Base-by-base conservation (phyloP, 2,797 vertebrate species). In the Squalus acanthias region DNA sequence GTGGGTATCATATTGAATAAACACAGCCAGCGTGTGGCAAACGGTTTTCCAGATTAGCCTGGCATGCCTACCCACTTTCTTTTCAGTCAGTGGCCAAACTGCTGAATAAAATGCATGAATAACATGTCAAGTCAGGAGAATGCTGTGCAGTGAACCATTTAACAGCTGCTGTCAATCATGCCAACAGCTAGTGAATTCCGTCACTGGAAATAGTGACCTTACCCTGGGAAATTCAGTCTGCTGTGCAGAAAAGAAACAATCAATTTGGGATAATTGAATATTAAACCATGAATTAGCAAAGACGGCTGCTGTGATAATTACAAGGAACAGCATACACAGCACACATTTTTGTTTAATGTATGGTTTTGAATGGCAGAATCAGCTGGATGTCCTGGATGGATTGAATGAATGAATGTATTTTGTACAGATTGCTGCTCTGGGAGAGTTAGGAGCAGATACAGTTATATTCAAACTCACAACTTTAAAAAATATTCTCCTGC, bases 151-250 rank as follows among this genome's bases (percentile, higher is more conserved):
- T 91, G 33, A 91, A n/a, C 57, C 57, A n/a, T 63, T 65, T 65
- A 91, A 91, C 57, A 65, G 88, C 88, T 85, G 82, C 82, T 91
- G 88, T 91, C 82, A 63, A 63, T 91, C 88, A 63, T 91, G 57
- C 57, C 60, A n/a, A 63, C 57, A 17, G 88, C 15, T n/a, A 91
- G 57, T 91, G 57, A 91, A 63, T 91, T 33, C 88, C 88, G 17
- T 33, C 60, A 91, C 88, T 91, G 88, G 82, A 63, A 91, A 63
- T 3, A 13, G 10, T 91, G 57, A 63, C 60, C 29, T 63, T 91
- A 65, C 60, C 29, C 88, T 91, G 60, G 57, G 88, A 91, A 91
- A 63, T 63, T 20, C 88, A 91, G 88, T 63, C 29, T 63, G 88
- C 29, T 65, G 29, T 91, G 88, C 60, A n/a, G 88, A n/a, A 91